phyloP scores from a whole-genome alignment of 2,797 vertebrate species.

The Balearica regulorum region DNA sequence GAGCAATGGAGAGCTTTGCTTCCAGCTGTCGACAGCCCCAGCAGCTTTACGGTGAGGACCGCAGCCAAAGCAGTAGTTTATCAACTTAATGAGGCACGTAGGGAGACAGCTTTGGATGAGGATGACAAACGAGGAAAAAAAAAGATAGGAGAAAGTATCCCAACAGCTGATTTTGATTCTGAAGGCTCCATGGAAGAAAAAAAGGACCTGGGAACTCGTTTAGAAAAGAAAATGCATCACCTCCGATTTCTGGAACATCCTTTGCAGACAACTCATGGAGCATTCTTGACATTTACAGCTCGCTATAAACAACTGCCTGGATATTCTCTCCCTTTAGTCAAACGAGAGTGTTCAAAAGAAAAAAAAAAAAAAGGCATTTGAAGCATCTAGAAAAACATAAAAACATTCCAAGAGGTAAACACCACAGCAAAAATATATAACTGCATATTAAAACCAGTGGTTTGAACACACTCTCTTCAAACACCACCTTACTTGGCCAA shows the following conservation, averaged over 20 bases:
- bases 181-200: not conserved
- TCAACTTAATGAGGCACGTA: not conserved
- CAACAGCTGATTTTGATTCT: not conserved
- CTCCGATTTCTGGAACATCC: not conserved
- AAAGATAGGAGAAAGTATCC: not conserved
- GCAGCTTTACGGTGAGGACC: not conserved
- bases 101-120: not conserved
- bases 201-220: not conserved
- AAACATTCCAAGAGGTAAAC: not conserved
- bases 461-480: not conserved
- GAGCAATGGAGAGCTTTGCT: not conserved
- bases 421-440: not conserved
- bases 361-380: not conserved
- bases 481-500: not conserved
- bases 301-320: not conserved
- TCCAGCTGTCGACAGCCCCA: fast-evolving
- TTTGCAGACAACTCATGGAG: not conserved
- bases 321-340: not conserved
- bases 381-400: not conserved
- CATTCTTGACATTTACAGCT: slow-evolving; percentile 32
- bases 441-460: fast-evolving
- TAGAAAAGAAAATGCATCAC: not conserved
- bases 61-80: not conserved
- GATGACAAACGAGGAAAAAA: not conserved
- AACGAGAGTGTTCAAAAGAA: not conserved